A percentile compares a stretch with the other conserved stretches of the same genome.
These are phyloP conservation scores for Halichoerus grypus DNA, from an alignment of 2,113 vertebrate genomes.

Conservation along the genomic window DNA sequence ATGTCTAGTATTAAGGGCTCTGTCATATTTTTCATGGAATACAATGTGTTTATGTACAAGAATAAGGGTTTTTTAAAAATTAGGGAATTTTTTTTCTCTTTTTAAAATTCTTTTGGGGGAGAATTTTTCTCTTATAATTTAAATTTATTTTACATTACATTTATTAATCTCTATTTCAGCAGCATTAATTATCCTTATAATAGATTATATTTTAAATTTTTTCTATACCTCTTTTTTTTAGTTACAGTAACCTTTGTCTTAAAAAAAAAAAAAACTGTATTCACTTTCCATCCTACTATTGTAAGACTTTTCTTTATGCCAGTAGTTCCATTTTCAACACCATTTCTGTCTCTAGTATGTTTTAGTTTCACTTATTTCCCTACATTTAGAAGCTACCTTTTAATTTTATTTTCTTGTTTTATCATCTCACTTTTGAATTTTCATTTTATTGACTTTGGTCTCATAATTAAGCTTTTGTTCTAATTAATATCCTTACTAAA, in stretches of 20 bases:
- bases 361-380: not conserved
- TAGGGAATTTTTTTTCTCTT: not conserved
- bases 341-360: not conserved
- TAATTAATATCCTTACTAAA: not conserved
- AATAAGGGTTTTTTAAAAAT: not conserved
- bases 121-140: not conserved
- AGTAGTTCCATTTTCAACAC: not conserved
- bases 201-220: not conserved
- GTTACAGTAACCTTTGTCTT: not conserved
- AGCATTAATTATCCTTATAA: not conserved
- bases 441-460: not conserved
- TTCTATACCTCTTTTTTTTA: not conserved
- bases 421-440: not conserved
- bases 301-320: not conserved
- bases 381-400: not conserved
- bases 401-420: conserved; percentile 9
- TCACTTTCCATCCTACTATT: not conserved
- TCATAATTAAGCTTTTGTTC: not conserved
- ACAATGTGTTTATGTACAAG: not conserved
- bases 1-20: not conserved
- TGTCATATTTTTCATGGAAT: not conserved
- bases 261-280: not conserved
- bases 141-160: not conserved
- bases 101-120: not conserved
- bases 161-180: not conserved